Evolutionary conservation across 2,888 invertebrate genomes (phyloP).

Genomic region (Listrodromus nycthemerus): DNA sequence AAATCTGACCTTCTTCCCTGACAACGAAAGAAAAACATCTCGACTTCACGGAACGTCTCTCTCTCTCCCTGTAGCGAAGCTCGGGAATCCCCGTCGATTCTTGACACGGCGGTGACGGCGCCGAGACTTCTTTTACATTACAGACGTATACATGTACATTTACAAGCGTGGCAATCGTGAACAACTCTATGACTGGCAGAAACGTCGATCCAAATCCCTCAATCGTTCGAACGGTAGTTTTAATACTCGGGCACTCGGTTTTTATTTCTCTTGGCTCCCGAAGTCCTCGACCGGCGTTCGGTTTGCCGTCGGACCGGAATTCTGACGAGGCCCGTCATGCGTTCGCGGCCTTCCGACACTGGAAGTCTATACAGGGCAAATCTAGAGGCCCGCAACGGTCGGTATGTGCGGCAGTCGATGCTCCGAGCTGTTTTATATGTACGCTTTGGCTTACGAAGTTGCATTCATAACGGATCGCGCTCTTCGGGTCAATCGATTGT

Average conservation of each 20-base stretch:
- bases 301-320: constrained; percentile 37
- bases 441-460: constrained; percentile 7
- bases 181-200: constrained; percentile 2
- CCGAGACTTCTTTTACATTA: background rate
- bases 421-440: constrained; percentile 27
- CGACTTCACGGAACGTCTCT: too few relatives aligned
- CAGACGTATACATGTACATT: background rate
- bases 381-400: constrained; percentile 6
- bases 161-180: constrained; percentile 19
- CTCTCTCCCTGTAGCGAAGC: too few relatives aligned
- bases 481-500: constrained; percentile 69
- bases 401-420: constrained; percentile 24
- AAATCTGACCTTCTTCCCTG: too few relatives aligned
- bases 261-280: constrained; percentile 12
- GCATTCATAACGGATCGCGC: constrained; percentile 49
- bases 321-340: constrained; percentile 51
- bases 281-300: constrained; percentile 5
- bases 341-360: constrained; percentile 1
- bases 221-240: constrained; percentile 62
- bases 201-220: constrained; percentile 46
- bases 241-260: constrained; percentile 36
- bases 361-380: background rate
- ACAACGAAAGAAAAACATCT: too few relatives aligned
- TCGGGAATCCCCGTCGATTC: background rate
- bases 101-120: background rate